These are phyloP conservation scores for Numenius arquata DNA, from an alignment of 2,113 vertebrate genomes.

Conservation along the genomic window DNA sequence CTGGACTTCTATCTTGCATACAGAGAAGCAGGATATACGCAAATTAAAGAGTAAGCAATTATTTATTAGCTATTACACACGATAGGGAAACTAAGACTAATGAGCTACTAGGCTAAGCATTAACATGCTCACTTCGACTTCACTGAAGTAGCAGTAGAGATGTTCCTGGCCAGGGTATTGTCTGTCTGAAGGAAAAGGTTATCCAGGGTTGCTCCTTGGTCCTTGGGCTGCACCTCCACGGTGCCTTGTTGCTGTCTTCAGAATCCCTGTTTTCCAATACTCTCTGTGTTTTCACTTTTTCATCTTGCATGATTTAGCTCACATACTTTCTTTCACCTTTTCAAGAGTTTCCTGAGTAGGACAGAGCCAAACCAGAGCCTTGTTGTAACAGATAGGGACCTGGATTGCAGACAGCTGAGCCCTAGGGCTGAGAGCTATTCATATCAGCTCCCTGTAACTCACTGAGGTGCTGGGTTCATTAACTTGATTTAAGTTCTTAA, in stretches of 20 bases:
- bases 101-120: not conserved
- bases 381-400: not conserved
- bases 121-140: not conserved
- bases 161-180: not conserved
- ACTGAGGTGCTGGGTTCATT: not conserved
- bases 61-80: not conserved
- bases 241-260: not conserved
- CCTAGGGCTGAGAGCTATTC: not conserved
- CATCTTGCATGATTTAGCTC: not conserved
- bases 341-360: not conserved
- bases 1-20: not conserved
- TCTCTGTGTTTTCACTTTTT: not conserved
- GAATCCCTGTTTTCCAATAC: not conserved
- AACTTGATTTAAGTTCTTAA: not conserved
- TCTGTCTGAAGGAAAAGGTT: not conserved
- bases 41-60: not conserved
- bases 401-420: not conserved
- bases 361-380: not conserved
- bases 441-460: not conserved
- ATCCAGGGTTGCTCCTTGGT: fast-evolving
- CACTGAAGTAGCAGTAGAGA: not conserved
- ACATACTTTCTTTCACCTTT: not conserved
- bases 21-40: not conserved
- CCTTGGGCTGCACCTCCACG: not conserved
- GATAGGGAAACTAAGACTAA: not conserved